Conservation (phyloP, 2,888 invertebrate genomes). For the Chorisops tibialis region DNA sequence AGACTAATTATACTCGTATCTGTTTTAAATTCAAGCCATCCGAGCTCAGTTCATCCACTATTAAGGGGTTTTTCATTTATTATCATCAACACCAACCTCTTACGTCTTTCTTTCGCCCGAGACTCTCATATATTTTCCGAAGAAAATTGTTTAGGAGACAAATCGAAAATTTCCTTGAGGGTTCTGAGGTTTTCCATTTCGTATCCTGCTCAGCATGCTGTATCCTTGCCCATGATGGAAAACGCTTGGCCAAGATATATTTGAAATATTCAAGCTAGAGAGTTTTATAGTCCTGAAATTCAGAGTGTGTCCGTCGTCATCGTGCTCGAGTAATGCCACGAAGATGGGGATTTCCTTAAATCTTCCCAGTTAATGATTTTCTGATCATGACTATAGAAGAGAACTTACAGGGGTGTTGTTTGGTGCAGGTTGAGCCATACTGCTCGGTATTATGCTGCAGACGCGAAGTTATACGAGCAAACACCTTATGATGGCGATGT, state of each 20-base stretch:
- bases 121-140: background rate
- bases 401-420: no score
- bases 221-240: background rate
- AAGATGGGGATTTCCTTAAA: constrained; percentile 28
- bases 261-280: background rate
- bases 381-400: constrained; percentile 26
- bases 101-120: background rate
- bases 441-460: background rate
- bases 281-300: constrained; percentile 1
- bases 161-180: constrained; percentile 30
- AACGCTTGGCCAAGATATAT: background rate
- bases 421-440: background rate
- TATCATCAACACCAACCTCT: constrained; percentile 27
- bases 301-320: constrained; percentile 9
- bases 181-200: background rate
- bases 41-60: constrained; percentile 10
- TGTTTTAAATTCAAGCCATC: constrained; percentile 27
- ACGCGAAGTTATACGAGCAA: constrained; percentile 3
- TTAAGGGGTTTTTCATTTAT: constrained; percentile 25
- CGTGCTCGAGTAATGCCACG: background rate
- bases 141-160: constrained; percentile 25
- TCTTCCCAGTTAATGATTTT: constrained; percentile 33
- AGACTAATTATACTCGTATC: constrained; percentile 28
- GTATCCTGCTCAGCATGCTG: background rate
- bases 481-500: constrained; percentile 24